Base-by-base conservation (phyloP, 2,888 invertebrate species). In the Drosophila barbarae region DNA sequence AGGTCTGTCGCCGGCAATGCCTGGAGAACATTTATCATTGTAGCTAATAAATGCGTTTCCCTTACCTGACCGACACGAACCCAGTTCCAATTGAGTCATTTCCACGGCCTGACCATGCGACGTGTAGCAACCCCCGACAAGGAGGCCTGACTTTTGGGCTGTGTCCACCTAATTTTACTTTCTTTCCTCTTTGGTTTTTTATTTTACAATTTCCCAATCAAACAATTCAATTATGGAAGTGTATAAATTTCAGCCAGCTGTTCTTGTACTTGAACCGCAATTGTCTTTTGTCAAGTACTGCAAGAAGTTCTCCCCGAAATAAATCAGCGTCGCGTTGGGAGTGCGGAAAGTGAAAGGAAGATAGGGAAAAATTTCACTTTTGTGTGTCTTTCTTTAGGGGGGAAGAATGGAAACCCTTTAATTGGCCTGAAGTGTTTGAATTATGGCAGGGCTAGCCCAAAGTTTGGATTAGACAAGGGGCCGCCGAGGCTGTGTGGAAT, bases 31-130 rank as follows among this genome's bases (percentile, higher is more conserved):
- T 80, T 80, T 80, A 80, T 80, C 83, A 80, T 82, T 75, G 75
- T 55, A 82, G 79, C 79, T 79, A 79, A 79, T 79, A 79, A 79
- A 79, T 82, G 79, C 72, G 75, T 79, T 79, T 69, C 73, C 73
- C 49, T 76, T 77, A 76, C 76, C 77, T 76, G 75, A 68, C 59
- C 57, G 41, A 66, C 55, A 55, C 49, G 66, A 49, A 69, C 65
- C 70, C 70, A 68, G 54, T 70, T 55, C 58, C 70, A 83, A 84
- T 84, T 85, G 84, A 84, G 84, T 84, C 80, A 84, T 83, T 83
- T 34, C 46, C 35, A 15, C 3, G 51, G 18, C 51, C 42, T 23
- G 23, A 23, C 23, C 23, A 23, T 23, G 23, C 23, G 8, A 32
- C 41, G 18, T 18, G n/a, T n/a, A 32, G 30, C 61, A 60, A 61